phyloP scores from a whole-genome alignment of 2,797 vertebrate genomes.

The Tenualosa ilisha region DNA sequence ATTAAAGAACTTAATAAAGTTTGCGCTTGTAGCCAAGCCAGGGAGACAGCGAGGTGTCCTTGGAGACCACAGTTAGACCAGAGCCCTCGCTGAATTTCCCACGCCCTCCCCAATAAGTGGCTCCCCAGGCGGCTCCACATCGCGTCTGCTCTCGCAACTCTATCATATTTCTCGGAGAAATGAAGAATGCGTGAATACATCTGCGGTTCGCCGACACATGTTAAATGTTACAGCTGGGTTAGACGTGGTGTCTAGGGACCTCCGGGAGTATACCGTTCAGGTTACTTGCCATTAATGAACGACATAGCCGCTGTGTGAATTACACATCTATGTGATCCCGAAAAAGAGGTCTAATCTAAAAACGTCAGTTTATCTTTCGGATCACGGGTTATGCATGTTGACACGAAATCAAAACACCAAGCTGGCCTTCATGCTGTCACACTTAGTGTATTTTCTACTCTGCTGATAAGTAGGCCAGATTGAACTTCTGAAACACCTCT shows the following conservation, averaged over 20 bases:
- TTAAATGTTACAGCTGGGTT: neutral
- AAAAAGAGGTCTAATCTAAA: no score
- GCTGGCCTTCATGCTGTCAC: neutral
- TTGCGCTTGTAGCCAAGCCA: slow-evolving; percentile 30
- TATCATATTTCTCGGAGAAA: neutral
- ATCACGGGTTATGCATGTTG: neutral
- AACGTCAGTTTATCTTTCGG: no score
- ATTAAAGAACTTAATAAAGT: slow-evolving; percentile 45
- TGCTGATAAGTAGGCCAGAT: neutral
- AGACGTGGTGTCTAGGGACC: neutral
- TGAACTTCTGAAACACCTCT: neutral
- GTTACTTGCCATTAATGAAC: neutral
- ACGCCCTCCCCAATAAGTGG: slow-evolving; percentile 37
- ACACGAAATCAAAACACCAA: neutral
- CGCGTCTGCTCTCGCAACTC: neutral
- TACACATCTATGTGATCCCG: neutral
- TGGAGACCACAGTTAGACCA: slow-evolving; percentile 67
- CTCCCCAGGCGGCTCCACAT: neutral
- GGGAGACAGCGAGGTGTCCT: slow-evolving; percentile 33
- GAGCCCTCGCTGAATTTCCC: slow-evolving; percentile 70
- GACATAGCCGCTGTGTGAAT: neutral
- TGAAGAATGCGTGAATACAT: neutral
- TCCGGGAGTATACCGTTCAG: neutral
- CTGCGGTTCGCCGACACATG: neutral
- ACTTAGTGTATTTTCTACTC: neutral